Percentiles rank a stretch among this genome's conserved stretches.
These are phyloP conservation scores for Chaetogeoica ovagalla DNA, from an alignment of 2,888 invertebrate species.

Conservation along the genomic window DNA sequence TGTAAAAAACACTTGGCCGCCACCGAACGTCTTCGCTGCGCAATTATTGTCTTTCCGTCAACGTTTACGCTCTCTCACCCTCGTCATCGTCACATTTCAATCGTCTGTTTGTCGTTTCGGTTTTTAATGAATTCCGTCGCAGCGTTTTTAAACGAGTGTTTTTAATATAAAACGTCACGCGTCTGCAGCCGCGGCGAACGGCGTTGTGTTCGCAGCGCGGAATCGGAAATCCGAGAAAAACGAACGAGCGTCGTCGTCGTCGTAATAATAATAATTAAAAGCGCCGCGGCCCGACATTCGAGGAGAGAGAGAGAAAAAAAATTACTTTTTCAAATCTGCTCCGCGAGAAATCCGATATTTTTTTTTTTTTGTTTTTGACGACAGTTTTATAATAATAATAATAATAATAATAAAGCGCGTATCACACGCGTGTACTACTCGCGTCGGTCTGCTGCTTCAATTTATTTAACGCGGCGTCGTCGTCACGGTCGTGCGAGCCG, in stretches of 20 bases:
- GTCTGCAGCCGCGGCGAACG: not conserved
- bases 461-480: not conserved
- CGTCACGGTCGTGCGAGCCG: slow-evolving; percentile 25
- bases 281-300: not conserved
- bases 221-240: not conserved
- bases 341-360: not conserved
- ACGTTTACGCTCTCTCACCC: not conserved
- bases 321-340: not conserved
- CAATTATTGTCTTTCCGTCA: not conserved
- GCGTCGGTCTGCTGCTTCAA: not conserved
- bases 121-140: slow-evolving; percentile 43
- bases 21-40: not conserved
- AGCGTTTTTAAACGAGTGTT: slow-evolving; percentile 1
- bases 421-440: not conserved
- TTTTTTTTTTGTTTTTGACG: too few relatives aligned
- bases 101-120: slow-evolving; percentile 4
- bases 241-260: not conserved
- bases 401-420: too few relatives aligned
- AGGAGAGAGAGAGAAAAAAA: not conserved
- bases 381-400: too few relatives aligned
- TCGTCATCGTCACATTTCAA: slow-evolving; percentile 15
- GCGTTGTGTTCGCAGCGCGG: too few relatives aligned
- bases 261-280: not conserved
- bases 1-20: not conserved
- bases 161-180: slow-evolving; percentile 12